Percentiles rank a stretch among this genome's conserved stretches.
These are phyloP conservation scores for Hoplodrina ambigua DNA, from an alignment of 2,888 invertebrate genomes.

Conservation along the genomic window DNA sequence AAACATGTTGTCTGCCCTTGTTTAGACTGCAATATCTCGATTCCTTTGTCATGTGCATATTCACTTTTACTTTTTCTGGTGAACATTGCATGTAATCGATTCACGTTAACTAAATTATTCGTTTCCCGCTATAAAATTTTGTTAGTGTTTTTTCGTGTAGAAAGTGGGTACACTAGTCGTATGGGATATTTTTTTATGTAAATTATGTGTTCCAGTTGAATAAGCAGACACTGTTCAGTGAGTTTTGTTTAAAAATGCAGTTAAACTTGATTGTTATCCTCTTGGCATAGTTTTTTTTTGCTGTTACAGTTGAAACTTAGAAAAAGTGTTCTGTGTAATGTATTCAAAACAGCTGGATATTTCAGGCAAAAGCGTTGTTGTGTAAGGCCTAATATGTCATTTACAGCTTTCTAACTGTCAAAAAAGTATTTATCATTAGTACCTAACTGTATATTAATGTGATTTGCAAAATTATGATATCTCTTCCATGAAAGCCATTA, in stretches of 20 bases:
- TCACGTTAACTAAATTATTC: slow-evolving; percentile 65
- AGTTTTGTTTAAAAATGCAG: slow-evolving; percentile 73
- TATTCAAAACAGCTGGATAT: slow-evolving; percentile 26
- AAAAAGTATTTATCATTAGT: slow-evolving; percentile 1
- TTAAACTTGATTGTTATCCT: slow-evolving; percentile 70
- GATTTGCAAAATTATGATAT: no score
- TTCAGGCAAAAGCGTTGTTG: slow-evolving; percentile 18
- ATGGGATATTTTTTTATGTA: slow-evolving; percentile 70
- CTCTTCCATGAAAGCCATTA: no score
- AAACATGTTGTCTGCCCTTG: slow-evolving; percentile 87
- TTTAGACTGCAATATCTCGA: slow-evolving; percentile 86
- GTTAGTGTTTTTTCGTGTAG: slow-evolving; percentile 64
- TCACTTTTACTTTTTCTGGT: slow-evolving; percentile 87
- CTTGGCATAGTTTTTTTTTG: slow-evolving; percentile 62
- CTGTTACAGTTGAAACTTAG: slow-evolving; percentile 19
- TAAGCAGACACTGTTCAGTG: slow-evolving; percentile 70
- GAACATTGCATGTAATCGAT: slow-evolving; percentile 63
- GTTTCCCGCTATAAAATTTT: slow-evolving; percentile 70
- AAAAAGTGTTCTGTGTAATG: slow-evolving; percentile 26
- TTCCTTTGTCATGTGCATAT: slow-evolving; percentile 85
- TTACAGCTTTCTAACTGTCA: slow-evolving; percentile 31
- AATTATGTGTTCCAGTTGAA: slow-evolving; percentile 78
- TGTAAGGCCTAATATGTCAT: slow-evolving; percentile 33
- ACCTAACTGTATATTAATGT: neutral
- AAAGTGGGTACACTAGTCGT: slow-evolving; percentile 68